These are phyloP conservation scores for Geopemphigus sp. DNA, from an alignment of 1,140 invertebrate species.

Conservation along the genomic window DNA sequence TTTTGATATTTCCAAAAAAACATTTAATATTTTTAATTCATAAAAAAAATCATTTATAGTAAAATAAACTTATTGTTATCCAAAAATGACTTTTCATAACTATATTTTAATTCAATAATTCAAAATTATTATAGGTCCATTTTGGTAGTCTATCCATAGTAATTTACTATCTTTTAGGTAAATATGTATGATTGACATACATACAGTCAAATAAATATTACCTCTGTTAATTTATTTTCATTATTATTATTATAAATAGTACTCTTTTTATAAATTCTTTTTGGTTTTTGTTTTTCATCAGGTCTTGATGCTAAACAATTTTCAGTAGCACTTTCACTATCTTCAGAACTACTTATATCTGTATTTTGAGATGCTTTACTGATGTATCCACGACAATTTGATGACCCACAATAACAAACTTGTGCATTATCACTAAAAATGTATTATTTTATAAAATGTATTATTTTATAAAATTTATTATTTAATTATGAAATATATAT, in stretches of 20 bases:
- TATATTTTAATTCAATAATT: too few species aligned
- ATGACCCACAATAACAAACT: slow-evolving; percentile 86
- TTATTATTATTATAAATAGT: slow-evolving; percentile 16
- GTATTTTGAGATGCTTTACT: slow-evolving; percentile 67
- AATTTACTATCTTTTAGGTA: too few species aligned
- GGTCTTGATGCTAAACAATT: background rate
- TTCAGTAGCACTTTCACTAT: slow-evolving; percentile 21
- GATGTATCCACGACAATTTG: slow-evolving; percentile 89
- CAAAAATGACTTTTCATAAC: too few species aligned
- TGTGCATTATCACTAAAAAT: slow-evolving; percentile 80
- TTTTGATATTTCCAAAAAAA: too few species aligned
- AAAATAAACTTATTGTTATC: too few species aligned
- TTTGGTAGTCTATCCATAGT: too few species aligned
- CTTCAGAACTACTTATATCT: slow-evolving; percentile 18
- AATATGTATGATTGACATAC: background rate
- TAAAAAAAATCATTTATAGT: too few species aligned
- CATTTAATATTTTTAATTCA: too few species aligned
- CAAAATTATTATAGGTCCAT: too few species aligned
- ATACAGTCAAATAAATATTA: background rate
- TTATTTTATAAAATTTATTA: background rate
- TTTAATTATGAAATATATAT: background rate
- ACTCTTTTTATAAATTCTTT: background rate
- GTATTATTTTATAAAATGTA: background rate
- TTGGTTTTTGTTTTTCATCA: background rate
- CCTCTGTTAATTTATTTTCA: slow-evolving; percentile 39